phyloP scores from a whole-genome alignment of 1,140 invertebrate species.

The Muscidifurax raptorellus region DNA sequence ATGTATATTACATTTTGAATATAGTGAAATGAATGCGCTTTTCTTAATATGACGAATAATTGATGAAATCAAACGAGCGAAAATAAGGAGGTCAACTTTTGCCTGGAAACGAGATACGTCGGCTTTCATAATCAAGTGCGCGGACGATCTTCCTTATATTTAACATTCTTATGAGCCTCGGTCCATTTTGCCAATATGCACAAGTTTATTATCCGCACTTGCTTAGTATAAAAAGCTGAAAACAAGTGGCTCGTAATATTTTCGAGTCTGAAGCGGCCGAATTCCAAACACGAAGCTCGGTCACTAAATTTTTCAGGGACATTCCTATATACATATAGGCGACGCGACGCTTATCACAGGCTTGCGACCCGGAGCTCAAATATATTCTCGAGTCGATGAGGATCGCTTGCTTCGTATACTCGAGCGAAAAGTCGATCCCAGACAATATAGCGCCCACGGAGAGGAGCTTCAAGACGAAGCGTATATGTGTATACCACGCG shows the following conservation, averaged over 20 bases:
- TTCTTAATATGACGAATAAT: no score
- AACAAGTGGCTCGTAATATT: constrained; percentile 9
- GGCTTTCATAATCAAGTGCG: no score
- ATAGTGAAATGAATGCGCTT: no score
- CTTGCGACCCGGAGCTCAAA: not conserved
- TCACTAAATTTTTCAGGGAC: not conserved
- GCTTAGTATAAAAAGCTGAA: not conserved
- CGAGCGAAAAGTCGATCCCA: constrained; percentile 8
- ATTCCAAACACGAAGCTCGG: not conserved
- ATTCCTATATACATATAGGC: not conserved
- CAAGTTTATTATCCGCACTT: no score
- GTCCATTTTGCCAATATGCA: no score
- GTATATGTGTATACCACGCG: not conserved
- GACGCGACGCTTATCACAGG: not conserved
- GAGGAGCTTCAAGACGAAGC: not conserved
- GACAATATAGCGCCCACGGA: constrained; percentile 10
- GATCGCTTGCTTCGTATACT: constrained; percentile 1
- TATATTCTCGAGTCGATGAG: constrained; percentile 6
- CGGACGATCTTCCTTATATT: no score
- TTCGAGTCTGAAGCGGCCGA: not conserved
- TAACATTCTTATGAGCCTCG: no score
- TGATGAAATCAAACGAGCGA: no score
- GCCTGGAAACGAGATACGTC: no score
- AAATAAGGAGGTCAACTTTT: no score
- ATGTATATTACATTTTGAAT: no score